Evolutionary conservation across 2,113 vertebrate species (phyloP).

Genomic region (Gambusia affinis): DNA sequence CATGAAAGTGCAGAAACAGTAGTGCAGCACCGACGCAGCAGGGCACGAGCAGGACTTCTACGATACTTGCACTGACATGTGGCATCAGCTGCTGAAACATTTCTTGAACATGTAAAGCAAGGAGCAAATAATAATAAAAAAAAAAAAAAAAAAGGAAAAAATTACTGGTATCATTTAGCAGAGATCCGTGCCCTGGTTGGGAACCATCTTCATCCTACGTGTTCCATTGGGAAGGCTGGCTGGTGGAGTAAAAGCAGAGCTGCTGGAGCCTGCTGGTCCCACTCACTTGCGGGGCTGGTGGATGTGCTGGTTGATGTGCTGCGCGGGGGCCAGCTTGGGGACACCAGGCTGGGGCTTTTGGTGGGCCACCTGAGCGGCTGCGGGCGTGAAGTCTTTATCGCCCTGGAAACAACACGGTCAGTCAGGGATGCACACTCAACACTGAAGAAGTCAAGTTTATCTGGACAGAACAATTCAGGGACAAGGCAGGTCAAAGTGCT

Average conservation of each 20-base stretch:
- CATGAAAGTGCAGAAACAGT: slow-evolving; percentile 40
- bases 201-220: slow-evolving; percentile 48
- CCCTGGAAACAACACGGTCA: slow-evolving; percentile 81
- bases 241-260: slow-evolving; percentile 52
- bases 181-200: slow-evolving; percentile 54
- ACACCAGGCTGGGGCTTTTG: slow-evolving; percentile 95
- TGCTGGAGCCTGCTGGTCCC: slow-evolving; percentile 7
- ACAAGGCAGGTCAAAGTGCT: too few species aligned
- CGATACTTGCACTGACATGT: slow-evolving; percentile 17
- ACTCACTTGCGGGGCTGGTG: slow-evolving; percentile 98
- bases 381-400: slow-evolving; percentile 97
- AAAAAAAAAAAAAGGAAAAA: background rate
- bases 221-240: slow-evolving; percentile 66
- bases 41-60: slow-evolving; percentile 31
- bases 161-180: slow-evolving; percentile 33
- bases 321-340: slow-evolving; percentile 84
- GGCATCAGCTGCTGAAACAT: slow-evolving; percentile 23
- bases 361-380: slow-evolving; percentile 96
- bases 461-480: too few species aligned
- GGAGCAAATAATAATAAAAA: background rate
- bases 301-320: slow-evolving; percentile 92
- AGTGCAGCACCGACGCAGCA: slow-evolving; percentile 36
- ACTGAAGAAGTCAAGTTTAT: too few species aligned
- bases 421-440: background rate
- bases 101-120: slow-evolving; percentile 19